A percentile compares a stretch with the other conserved stretches of the same genome.
Evolutionary conservation across 1,140 invertebrate species (phyloP).

Genomic region (Homarus americanus): DNA sequence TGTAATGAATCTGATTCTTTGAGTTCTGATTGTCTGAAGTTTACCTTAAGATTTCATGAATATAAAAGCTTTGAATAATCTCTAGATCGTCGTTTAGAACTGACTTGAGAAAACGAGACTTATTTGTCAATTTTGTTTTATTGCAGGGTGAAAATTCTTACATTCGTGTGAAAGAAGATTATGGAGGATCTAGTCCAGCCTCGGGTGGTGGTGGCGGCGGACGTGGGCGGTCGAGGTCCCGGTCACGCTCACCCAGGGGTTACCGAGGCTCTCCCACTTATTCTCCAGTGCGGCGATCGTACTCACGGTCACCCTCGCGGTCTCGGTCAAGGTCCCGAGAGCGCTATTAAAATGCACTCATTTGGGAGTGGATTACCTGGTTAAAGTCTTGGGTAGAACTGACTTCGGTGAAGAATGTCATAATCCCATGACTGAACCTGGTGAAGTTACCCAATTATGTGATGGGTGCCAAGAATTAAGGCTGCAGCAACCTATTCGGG

Average conservation of each 20-base stretch:
- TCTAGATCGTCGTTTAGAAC: no score
- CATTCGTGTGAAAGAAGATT: constrained; percentile 96
- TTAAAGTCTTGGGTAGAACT: constrained; percentile 2
- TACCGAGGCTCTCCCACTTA: constrained; percentile 85
- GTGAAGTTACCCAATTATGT: constrained; percentile 9
- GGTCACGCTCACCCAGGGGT: constrained; percentile 86
- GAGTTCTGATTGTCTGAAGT: no score
- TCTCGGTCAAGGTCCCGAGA: constrained; percentile 88
- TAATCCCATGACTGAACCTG: not conserved
- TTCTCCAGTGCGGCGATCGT: constrained; percentile 86
- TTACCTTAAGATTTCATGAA: constrained; percentile 1
- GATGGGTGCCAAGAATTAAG: constrained; percentile 25
- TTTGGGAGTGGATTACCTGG: not conserved
- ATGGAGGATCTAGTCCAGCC: constrained; percentile 85
- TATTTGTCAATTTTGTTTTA: constrained; percentile 62
- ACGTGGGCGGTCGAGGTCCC: constrained; percentile 77
- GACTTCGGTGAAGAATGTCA: not conserved
- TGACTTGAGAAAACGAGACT: not conserved
- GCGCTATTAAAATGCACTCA: constrained; percentile 57
- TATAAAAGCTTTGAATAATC: not conserved
- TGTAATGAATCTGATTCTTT: no score
- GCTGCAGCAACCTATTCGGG: constrained; percentile 10
- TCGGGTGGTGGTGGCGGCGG: constrained; percentile 79
- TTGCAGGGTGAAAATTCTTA: constrained; percentile 95
- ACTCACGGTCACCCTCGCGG: constrained; percentile 77